These are phyloP conservation scores for Micoletzkya japonica DNA, from an alignment of 2,888 invertebrate genomes.

Conservation along the genomic window DNA sequence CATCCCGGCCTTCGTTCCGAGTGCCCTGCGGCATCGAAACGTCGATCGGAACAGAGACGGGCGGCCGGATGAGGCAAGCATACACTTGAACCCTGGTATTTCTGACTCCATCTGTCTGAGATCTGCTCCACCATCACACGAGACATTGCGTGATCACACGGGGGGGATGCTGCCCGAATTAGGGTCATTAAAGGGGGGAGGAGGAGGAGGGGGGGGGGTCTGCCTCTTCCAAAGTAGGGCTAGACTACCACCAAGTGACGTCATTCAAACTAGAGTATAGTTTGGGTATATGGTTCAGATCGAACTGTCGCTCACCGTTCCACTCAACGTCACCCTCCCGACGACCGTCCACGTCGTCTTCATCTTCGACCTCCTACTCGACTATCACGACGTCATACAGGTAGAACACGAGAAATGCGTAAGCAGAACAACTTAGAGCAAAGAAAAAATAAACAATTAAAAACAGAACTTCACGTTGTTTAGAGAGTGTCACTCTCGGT, in stretches of 20 bases:
- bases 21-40: background rate
- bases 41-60: conserved; percentile 8
- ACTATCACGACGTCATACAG: conserved; percentile 23
- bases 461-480: background rate
- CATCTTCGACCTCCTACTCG: conserved; percentile 16
- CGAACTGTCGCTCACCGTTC: background rate
- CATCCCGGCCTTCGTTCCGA: conserved; percentile 16
- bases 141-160: background rate
- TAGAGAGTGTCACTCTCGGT: background rate
- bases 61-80: conserved; percentile 10
- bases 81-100: background rate
- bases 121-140: background rate
- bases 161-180: background rate
- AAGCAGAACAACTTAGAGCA: background rate
- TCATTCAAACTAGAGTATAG: background rate
- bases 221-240: background rate
- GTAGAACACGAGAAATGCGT: background rate
- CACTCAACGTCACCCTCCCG: conserved; percentile 9
- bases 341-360: conserved; percentile 4
- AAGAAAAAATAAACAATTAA: background rate
- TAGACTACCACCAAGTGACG: background rate
- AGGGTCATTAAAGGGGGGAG: background rate
- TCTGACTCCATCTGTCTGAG: background rate
- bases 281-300: no score
- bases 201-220: background rate